phyloP scores from a whole-genome alignment of 2,113 vertebrate species.

The Agapornis roseicollis region DNA sequence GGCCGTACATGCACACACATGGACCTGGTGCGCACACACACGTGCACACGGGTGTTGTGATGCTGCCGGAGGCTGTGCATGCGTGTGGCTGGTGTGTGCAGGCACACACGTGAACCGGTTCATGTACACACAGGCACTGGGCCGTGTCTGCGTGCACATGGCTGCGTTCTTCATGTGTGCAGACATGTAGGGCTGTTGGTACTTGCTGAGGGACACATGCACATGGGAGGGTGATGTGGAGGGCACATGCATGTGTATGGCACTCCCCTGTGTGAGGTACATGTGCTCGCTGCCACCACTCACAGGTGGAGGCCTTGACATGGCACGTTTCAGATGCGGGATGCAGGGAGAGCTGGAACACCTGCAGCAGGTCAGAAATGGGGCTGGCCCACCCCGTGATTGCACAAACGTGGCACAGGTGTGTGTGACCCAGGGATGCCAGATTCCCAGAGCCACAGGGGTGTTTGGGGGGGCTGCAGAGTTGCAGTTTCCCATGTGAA shows the following conservation, averaged over 20 bases:
- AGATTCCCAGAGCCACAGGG: accelerated
- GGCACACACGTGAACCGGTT: background rate
- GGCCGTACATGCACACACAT: background rate
- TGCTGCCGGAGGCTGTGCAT: background rate
- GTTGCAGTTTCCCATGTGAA: accelerated
- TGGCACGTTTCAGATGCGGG: accelerated
- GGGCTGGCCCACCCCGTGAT: accelerated
- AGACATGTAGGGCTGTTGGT: background rate
- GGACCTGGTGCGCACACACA: background rate
- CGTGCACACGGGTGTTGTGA: background rate
- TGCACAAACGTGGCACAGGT: accelerated
- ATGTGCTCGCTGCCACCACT: background rate
- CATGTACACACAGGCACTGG: background rate
- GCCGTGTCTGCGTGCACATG: background rate
- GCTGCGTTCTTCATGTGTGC: background rate
- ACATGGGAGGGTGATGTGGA: background rate
- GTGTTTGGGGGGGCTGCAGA: background rate
- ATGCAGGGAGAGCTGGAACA: background rate
- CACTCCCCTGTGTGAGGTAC: accelerated
- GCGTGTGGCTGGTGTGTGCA: background rate
- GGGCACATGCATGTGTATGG: accelerated
- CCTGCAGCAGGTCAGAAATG: accelerated
- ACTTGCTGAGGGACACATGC: background rate
- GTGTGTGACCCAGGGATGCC: accelerated
- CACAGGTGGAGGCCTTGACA: background rate